Percentiles rank a stretch among this genome's conserved stretches.
Evolutionary conservation across 2,797 vertebrate genomes (phyloP).

Genomic region (Lagocephalus sceleratus): DNA sequence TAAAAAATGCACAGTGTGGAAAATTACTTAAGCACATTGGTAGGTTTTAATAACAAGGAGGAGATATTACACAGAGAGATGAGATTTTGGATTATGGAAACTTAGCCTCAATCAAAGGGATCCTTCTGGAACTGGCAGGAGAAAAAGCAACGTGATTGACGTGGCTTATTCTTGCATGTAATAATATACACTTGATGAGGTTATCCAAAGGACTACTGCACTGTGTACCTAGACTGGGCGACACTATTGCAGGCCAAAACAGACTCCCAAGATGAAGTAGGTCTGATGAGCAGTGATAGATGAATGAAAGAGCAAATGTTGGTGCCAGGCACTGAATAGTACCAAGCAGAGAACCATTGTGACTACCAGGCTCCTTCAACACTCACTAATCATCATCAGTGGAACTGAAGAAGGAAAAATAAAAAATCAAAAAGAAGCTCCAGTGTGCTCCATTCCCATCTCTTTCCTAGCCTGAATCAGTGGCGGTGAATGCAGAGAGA

Average conservation of each 20-base stretch:
- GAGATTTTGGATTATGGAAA: constrained; percentile 18
- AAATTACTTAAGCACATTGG: constrained; percentile 47
- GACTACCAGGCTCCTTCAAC: constrained; percentile 40
- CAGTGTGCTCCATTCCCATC: constrained; percentile 11
- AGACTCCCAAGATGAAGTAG: constrained; percentile 26
- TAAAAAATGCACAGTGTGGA: constrained; percentile 57
- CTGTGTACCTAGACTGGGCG: constrained; percentile 38
- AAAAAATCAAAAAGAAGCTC: constrained; percentile 2
- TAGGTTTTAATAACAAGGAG: constrained; percentile 45
- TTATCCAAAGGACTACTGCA: constrained; percentile 42
- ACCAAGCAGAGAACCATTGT: constrained; percentile 48
- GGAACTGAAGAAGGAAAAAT: constrained; percentile 48
- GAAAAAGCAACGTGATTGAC: constrained; percentile 37
- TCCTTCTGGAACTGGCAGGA: constrained; percentile 1
- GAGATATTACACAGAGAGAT: constrained; percentile 29
- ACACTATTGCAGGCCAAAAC: constrained; percentile 41
- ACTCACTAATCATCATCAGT: constrained; percentile 66
- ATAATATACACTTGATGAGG: constrained; percentile 43
- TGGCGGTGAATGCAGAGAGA: constrained; percentile 50
- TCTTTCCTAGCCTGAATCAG: constrained; percentile 31
- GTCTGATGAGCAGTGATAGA: constrained; percentile 30
- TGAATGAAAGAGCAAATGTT: constrained; percentile 27
- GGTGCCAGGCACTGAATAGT: constrained; percentile 38
- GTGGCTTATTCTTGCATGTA: constrained; percentile 24
- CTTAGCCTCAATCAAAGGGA: constrained; percentile 9